These are phyloP conservation scores for Porites divaricata DNA, from an alignment of 92 coral and sea anemone species.

Conservation along the genomic window DNA sequence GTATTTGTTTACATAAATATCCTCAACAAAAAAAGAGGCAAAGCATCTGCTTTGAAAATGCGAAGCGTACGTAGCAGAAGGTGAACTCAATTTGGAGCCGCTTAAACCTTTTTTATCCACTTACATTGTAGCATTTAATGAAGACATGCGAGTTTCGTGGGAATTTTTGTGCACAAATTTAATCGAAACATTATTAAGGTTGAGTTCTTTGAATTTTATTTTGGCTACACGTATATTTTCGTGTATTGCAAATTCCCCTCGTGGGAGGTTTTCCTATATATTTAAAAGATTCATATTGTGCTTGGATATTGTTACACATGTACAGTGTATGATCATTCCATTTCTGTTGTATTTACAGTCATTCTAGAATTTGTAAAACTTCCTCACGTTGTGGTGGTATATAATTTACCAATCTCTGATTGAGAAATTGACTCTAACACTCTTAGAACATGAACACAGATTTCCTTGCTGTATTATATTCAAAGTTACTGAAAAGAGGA, in stretches of 20 bases:
- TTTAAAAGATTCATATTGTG: too few species aligned
- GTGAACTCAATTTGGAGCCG: neutral
- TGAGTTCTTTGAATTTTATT: neutral
- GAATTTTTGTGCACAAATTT: neutral
- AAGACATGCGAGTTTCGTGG: too few species aligned
- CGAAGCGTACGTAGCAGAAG: neutral
- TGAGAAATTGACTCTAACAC: too few species aligned
- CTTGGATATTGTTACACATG: too few species aligned
- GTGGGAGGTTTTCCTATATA: neutral
- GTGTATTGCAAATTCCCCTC: neutral
- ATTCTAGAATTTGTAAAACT: too few species aligned
- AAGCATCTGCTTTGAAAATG: neutral
- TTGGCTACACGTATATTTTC: conserved; percentile 1
- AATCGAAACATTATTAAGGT: neutral
- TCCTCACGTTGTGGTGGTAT: too few species aligned
- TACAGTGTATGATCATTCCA: too few species aligned
- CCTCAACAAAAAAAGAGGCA: neutral
- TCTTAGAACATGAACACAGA: neutral
- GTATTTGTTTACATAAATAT: conserved; percentile 48
- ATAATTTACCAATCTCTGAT: too few species aligned
- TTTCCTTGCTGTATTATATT: neutral
- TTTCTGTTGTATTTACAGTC: too few species aligned
- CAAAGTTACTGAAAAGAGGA: neutral
- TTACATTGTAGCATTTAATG: neutral
- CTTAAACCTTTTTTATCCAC: neutral